Evolutionary conservation across 1,140 invertebrate genomes (phyloP), one percentile per base, ranked within the genome.

Genomic region (Temnothorax longispinosus): DNA sequence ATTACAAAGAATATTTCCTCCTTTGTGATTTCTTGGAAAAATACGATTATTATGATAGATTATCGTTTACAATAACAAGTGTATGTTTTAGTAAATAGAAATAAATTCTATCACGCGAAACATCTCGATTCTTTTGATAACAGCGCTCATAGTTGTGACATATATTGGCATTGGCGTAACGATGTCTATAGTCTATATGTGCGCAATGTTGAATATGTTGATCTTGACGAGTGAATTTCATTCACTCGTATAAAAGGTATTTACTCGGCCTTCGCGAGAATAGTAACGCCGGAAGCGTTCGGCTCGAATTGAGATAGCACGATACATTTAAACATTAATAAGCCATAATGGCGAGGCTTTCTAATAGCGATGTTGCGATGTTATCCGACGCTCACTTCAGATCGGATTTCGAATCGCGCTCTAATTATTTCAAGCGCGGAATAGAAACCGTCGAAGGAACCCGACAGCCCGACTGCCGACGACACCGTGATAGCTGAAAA

Each of bases 211-310:
- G 27, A 27, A 27, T 27, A 1, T 41, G 54, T 84, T 75, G 32
- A 75, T 62, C 80, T 27, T 60, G 13, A n/a, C 56, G 2, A 38
- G 38, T 62, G 41, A 50, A 75, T 60, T 18, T 82, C 35, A 54
- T 27, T 81, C 35, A 62, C 0, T 74, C 54, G 32, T 21, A 47
- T 11, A 50, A 60, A 74, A 74, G 13, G 8, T 58, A 75, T 84
- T 84, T 84, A 62, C 32, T 62, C 56, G 67, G n/a, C 54, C 54
- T 84, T 60, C 13, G 7, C n/a, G 27, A 13, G 52, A 84, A 47
- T 21, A 47, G 7, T 50, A 84, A 74, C 50, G 41, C 41, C 67
- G 54, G 65, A 44, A 74, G 54, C 67, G 18, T 35, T 47, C 27
- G 54, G 4, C 13, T 74, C 18, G 52, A 38, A 32, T 60, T 35